phyloP scores from a whole-genome alignment of 2,888 invertebrate species.

The Magallana nippona region DNA sequence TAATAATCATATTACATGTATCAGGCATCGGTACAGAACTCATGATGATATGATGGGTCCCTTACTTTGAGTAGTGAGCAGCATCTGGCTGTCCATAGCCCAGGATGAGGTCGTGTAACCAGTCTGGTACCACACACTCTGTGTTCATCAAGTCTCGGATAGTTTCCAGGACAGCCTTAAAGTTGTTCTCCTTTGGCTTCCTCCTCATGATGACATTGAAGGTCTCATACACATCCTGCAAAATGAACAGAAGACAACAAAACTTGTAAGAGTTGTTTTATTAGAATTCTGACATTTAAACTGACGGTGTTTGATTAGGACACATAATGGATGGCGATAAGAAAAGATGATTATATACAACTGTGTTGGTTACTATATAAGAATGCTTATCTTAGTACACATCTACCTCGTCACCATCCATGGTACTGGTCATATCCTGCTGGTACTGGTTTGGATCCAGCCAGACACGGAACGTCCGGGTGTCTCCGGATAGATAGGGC shows the following conservation, averaged over 20 bases:
- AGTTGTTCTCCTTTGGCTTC: slow-evolving; percentile 99
- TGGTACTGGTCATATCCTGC: slow-evolving; percentile 88
- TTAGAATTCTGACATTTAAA: too few relatives aligned
- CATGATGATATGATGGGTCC: neutral
- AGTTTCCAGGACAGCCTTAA: slow-evolving; percentile 99
- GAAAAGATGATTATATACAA: too few relatives aligned
- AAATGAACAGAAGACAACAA: neutral
- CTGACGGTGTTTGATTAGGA: too few relatives aligned
- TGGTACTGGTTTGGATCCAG: slow-evolving; percentile 98
- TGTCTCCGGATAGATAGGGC: slow-evolving; percentile 92
- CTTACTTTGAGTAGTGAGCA: slow-evolving; percentile 92
- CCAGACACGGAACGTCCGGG: slow-evolving; percentile 94
- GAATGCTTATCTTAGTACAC: too few relatives aligned
- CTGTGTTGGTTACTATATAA: too few relatives aligned
- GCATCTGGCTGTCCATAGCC: slow-evolving; percentile 99
- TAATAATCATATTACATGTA: neutral
- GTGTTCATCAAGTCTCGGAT: slow-evolving; percentile 99
- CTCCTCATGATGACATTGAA: slow-evolving; percentile 98
- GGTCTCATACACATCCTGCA: slow-evolving; percentile 82
- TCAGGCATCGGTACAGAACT: neutral
- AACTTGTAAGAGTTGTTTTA: too few relatives aligned
- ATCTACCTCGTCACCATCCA: slow-evolving; percentile 88
- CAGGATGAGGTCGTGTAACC: slow-evolving; percentile 88
- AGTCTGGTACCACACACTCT: slow-evolving; percentile 81
- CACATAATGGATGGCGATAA: too few relatives aligned